A percentile compares a stretch with the other conserved stretches of the same genome.
Evolutionary conservation across 2,113 vertebrate species (phyloP).

Genomic region (Entelurus aequoreus): DNA sequence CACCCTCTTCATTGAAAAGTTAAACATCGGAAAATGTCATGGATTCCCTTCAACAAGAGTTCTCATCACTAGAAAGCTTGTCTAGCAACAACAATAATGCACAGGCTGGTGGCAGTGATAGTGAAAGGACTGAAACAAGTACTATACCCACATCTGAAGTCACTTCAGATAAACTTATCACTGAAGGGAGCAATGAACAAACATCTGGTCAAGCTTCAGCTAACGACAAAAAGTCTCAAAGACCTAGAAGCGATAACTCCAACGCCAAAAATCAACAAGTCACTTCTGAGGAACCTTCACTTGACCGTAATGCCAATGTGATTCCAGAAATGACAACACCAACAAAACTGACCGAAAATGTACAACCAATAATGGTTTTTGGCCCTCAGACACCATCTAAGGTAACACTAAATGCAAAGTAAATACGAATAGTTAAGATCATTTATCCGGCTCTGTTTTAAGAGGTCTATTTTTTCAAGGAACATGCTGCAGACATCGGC

Average conservation of each 20-base stretch:
- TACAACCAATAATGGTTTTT: constrained; percentile 28
- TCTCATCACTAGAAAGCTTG: not conserved
- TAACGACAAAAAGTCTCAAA: not conserved
- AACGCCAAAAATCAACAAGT: constrained; percentile 23
- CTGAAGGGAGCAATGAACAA: not conserved
- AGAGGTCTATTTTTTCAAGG: not conserved
- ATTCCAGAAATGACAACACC: constrained; percentile 20
- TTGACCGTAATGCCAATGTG: constrained; percentile 45
- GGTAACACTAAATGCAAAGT: constrained; percentile 35
- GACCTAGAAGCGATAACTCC: not conserved
- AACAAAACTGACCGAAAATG: constrained; percentile 21
- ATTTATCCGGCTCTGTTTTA: not conserved
- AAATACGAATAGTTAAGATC: not conserved
- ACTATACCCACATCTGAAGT: accelerated
- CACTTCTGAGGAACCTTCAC: constrained; percentile 13
- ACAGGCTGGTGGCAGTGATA: not conserved
- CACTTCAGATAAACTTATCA: accelerated
- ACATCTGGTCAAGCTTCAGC: constrained; percentile 8
- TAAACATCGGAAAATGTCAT: constrained; percentile 37
- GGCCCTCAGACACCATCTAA: constrained; percentile 1
- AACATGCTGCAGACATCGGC: constrained; percentile 21
- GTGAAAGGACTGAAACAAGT: not conserved
- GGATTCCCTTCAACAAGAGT: constrained; percentile 21
- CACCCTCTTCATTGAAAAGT: constrained; percentile 29
- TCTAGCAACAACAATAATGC: not conserved